These are phyloP conservation scores for Harmothoe impar DNA, from an alignment of 2,888 invertebrate genomes.

Conservation along the genomic window DNA sequence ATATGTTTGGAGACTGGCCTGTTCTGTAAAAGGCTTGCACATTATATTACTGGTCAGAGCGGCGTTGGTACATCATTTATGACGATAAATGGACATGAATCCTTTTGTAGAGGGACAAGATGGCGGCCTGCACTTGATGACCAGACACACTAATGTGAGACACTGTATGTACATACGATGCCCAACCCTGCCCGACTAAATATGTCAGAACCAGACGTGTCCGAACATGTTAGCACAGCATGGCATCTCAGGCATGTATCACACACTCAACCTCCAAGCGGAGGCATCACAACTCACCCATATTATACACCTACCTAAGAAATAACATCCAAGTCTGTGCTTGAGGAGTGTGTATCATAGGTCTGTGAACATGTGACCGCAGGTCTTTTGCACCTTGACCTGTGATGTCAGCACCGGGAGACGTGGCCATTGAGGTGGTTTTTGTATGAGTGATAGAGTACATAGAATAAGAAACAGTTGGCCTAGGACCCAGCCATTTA, in stretches of 20 bases:
- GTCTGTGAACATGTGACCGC: not conserved
- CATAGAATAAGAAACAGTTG: no score
- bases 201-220: slow-evolving; percentile 14
- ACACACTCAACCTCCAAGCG: not conserved
- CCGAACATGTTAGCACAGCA: not conserved
- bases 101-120: not conserved
- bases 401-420: not conserved
- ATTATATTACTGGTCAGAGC: no score
- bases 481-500: no score
- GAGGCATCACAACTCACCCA: not conserved
- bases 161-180: no score
- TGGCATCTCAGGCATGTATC: slow-evolving; percentile 28
- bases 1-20: no score
- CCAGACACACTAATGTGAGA: not conserved
- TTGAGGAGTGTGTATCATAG: not conserved
- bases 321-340: not conserved
- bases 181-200: not conserved
- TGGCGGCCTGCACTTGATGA: not conserved
- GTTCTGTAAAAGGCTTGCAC: no score
- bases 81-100: no score
- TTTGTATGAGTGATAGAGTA: not conserved
- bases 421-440: not conserved
- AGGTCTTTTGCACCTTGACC: slow-evolving; percentile 1
- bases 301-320: not conserved
- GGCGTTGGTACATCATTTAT: no score